Base-by-base conservation (phyloP, 2,113 vertebrate species). In the Sprattus sprattus region DNA sequence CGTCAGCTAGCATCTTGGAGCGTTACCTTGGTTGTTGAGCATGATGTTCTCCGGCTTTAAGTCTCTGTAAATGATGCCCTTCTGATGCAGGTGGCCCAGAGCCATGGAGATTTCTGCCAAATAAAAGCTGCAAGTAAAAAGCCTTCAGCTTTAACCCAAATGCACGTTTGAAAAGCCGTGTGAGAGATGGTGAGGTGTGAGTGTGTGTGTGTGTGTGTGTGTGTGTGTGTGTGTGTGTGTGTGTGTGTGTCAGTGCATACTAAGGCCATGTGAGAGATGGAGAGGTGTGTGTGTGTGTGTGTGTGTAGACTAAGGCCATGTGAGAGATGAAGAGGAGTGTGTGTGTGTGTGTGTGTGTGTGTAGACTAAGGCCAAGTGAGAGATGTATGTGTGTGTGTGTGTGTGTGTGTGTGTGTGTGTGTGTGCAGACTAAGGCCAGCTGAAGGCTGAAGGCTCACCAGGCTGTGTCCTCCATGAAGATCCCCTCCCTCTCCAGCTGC, bases 101-200 rank as follows among this genome's bases (percentile, higher is more conserved):
- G 98, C 98, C 98, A 99, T 99, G 86, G 98, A 99, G 92, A 99
- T 99, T 95, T 99, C 98, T 92, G 98, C 98, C 95, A 99, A 95
- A 95, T 99, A 99, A 95, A 99, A 99, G 95, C 98, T 99, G 94
- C 81, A 95, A 95, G 54, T 60, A 60, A 60, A 60, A 60, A 22
- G 54, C 54, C 54, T 60, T 60, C 22, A 60, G 18, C 18, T 60
- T 60, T 60, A 3, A 6, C 54, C 54, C 18, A 60, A 60, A 60
- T 20, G 7, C 18, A 60, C 18, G 18, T 20, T 5, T 60, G 54
- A 20, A 60, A 60, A 22, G 18, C 6, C 86, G 80, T 71, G 81
- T 78, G 45, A 88, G 4, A 49, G 84, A 86, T 47, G 18, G 11
- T 7, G 46, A 13, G 47, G 25, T 39, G 39, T 39, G 39, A 39